phyloP scores from a whole-genome alignment of 2,113 vertebrate species.

The Daphoenositta chrysoptera region DNA sequence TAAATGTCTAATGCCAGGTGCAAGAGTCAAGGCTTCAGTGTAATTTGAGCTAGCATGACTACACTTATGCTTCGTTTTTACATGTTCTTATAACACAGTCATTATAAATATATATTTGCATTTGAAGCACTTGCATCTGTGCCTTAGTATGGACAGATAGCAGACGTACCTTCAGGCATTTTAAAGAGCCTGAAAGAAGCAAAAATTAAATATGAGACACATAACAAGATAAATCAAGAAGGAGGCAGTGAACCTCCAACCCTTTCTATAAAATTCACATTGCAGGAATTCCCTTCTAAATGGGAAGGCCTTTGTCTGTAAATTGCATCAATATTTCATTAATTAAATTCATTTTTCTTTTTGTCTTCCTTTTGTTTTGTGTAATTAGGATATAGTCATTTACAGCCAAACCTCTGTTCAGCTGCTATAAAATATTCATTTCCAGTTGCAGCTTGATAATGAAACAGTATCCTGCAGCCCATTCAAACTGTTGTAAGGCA shows the following conservation, averaged over 20 bases:
- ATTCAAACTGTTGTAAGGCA: conserved; percentile 20
- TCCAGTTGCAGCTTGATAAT: conserved; percentile 39
- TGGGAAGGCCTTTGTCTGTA: not conserved
- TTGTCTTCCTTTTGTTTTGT: conserved; percentile 16
- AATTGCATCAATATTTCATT: conserved; percentile 34
- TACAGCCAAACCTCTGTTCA: conserved; percentile 44
- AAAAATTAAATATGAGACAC: not conserved
- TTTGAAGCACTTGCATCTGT: not conserved
- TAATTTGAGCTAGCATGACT: not conserved
- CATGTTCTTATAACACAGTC: not conserved
- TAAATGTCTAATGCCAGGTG: not conserved
- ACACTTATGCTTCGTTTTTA: not conserved
- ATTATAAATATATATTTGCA: not conserved
- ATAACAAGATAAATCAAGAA: not conserved
- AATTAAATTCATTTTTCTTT: conserved; percentile 42
- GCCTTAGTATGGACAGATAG: not conserved
- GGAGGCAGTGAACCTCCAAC: not conserved
- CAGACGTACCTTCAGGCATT: not conserved
- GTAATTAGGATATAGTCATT: conserved; percentile 53
- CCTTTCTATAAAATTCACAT: not conserved
- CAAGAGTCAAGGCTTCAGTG: not conserved
- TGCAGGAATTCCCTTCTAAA: not conserved
- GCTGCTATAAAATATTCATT: conserved; percentile 35
- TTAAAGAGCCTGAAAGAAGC: not conserved
- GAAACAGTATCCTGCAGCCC: conserved; percentile 28